Base-by-base conservation (phyloP, 2,113 vertebrate genomes). In the Phyllopteryx taeniolatus region DNA sequence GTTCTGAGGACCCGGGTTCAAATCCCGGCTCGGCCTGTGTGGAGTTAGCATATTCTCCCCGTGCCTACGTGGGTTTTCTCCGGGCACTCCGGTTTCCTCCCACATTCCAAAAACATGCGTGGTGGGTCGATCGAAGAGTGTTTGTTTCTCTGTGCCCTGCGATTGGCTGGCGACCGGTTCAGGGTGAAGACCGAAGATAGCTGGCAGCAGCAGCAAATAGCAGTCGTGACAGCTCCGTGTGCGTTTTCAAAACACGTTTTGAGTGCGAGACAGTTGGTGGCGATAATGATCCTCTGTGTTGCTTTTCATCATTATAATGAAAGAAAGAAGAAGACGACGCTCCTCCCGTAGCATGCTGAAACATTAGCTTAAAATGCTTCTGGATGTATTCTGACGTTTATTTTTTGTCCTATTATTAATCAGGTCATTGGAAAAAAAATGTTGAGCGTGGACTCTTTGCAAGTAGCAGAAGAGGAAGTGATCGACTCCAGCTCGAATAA, bases 391-490 rank as follows among this genome's bases (percentile, higher is more conserved):
- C 0, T 59, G 61, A 67, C 2, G 12, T 27, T 33, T 47, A 27
- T 6, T 39, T 78, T 44, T 6, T 11, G 17, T 31, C n/a, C 12
- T 8, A 0, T 2, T 56, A 4, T n/a, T 12, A 2, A 35, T 39
- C 8, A 42, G 66, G 35, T 15, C 11, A 11, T 0, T 1, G 74
- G 35, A 39, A 71, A 77, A 39, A 72, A 77, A 13, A 90, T 91
- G 93, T 84, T 91, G 22, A 93, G 79, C 81, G 92, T 94, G 91
- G 95, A 96, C 46, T 89, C 93, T 10, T 72, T 96, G 83, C 94
- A 92, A 46, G 95, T 95, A 56, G 92, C 93, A 8, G 93, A 96
- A 85, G 94, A 94, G 86, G 95, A 94, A 90, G 95, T 94, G 87
- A 94, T 94, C 63, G 94, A 94, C 27, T 92, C 92, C 76, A 93